These are phyloP conservation scores for Tenthredo distinguenda DNA, from an alignment of 2,888 invertebrate genomes.

Conservation along the genomic window DNA sequence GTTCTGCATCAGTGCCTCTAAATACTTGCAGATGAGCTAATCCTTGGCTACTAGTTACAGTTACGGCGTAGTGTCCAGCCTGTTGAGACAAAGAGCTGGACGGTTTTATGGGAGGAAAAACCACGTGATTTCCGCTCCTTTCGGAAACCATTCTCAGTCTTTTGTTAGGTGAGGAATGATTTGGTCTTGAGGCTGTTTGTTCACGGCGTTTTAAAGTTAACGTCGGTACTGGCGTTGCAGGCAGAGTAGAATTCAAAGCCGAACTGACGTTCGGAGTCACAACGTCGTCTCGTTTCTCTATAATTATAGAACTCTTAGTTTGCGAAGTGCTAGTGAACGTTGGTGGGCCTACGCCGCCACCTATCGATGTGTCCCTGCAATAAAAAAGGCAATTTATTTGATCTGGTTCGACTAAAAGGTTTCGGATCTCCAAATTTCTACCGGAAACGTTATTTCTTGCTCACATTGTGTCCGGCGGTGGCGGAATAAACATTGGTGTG, in stretches of 20 bases:
- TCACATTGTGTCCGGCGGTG: slow-evolving; percentile 83
- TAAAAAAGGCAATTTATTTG: slow-evolving; percentile 73
- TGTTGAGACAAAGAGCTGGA: slow-evolving; percentile 72
- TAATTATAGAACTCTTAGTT: slow-evolving; percentile 88
- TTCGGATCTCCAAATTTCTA: slow-evolving; percentile 35
- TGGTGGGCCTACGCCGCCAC: slow-evolving; percentile 79
- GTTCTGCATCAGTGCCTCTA: slow-evolving; percentile 72
- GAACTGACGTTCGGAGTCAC: slow-evolving; percentile 80
- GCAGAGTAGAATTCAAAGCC: slow-evolving; percentile 63
- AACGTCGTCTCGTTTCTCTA: slow-evolving; percentile 87
- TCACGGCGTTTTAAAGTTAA: slow-evolving; percentile 72
- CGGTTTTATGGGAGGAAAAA: slow-evolving; percentile 73
- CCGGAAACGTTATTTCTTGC: slow-evolving; percentile 64
- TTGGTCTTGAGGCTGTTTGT: slow-evolving; percentile 64
- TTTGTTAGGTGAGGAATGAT: slow-evolving; percentile 65
- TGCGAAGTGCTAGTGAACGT: slow-evolving; percentile 89
- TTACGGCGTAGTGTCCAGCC: slow-evolving; percentile 75
- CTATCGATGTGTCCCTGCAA: slow-evolving; percentile 78
- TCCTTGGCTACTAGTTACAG: slow-evolving; percentile 72
- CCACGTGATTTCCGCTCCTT: slow-evolving; percentile 65
- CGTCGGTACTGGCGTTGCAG: slow-evolving; percentile 63
- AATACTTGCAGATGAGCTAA: slow-evolving; percentile 75
- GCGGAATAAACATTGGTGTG: slow-evolving; percentile 96
- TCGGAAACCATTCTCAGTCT: slow-evolving; percentile 70
- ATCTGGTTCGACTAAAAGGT: slow-evolving; percentile 27